Percentiles rank a stretch among this genome's conserved stretches.
Evolutionary conservation across 2,797 vertebrate genomes (phyloP).

Genomic region (Pseudotriccus pelzelni): DNA sequence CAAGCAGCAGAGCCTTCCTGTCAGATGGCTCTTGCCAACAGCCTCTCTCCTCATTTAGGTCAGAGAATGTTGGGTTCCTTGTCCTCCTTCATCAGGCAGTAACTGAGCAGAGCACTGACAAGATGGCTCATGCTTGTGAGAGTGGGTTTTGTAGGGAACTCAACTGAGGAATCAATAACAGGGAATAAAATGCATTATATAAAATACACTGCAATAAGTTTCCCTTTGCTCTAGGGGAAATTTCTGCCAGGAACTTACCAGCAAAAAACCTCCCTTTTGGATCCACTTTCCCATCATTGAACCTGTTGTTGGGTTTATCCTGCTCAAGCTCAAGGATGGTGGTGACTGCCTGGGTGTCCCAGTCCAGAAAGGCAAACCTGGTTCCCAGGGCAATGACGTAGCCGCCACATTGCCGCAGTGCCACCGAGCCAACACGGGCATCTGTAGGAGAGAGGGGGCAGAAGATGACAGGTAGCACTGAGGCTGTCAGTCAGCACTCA

Average conservation of each 20-base stretch:
- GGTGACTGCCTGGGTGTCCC: constrained; percentile 41
- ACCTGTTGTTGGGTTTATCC: constrained; percentile 68
- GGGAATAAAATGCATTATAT: background rate
- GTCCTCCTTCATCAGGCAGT: background rate
- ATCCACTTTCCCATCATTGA: constrained; percentile 76
- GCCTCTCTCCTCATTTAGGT: background rate
- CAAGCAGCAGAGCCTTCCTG: background rate
- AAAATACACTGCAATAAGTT: background rate
- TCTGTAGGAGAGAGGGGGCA: background rate
- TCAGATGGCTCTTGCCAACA: background rate
- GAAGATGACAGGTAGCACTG: fast-evolving
- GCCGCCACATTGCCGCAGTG: constrained; percentile 14
- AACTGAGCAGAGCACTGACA: background rate
- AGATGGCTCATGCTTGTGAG: fast-evolving
- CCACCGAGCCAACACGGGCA: constrained; percentile 47
- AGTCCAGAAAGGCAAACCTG: constrained; percentile 67
- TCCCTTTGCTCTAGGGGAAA: background rate
- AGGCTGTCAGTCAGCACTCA: background rate
- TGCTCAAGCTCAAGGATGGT: constrained; percentile 24
- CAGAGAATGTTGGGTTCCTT: background rate
- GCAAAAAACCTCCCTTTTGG: constrained; percentile 71
- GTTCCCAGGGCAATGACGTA: constrained; percentile 63
- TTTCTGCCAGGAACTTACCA: constrained; percentile 50
- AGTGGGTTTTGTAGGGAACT: background rate
- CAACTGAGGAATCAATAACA: background rate